Conservation (phyloP, 1,140 invertebrate genomes). For the Acyrthosiphon pisum region DNA sequence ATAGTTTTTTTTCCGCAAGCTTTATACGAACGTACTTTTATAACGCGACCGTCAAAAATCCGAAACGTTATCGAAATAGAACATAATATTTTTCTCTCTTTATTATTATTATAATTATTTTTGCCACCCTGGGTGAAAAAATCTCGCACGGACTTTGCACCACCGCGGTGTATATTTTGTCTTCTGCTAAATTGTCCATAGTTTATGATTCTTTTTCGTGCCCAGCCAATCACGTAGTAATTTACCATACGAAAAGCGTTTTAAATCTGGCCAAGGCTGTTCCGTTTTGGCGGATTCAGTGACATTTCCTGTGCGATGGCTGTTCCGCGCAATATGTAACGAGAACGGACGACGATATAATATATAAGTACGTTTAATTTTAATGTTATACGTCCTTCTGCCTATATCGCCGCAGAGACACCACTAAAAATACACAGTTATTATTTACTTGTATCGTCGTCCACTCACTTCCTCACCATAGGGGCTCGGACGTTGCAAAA, state of each 20-base stretch:
- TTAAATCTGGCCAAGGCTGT: slow-evolving; percentile 11
- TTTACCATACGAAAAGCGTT: background rate
- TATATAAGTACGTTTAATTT: background rate
- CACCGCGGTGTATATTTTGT: background rate
- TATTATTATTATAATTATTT: background rate
- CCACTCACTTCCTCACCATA: background rate
- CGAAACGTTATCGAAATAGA: slow-evolving; percentile 30
- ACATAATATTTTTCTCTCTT: background rate
- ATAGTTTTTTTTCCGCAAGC: background rate
- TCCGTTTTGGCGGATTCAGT: slow-evolving; percentile 16
- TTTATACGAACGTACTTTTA: background rate
- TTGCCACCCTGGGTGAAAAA: background rate
- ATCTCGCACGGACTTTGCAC: background rate
- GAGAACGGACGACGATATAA: background rate
- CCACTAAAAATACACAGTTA: slow-evolving; percentile 25
- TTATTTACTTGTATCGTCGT: background rate
- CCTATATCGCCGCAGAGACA: background rate
- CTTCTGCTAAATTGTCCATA: background rate
- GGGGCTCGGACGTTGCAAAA: background rate
- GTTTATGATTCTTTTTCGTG: background rate
- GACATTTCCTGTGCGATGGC: background rate
- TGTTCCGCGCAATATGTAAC: background rate
- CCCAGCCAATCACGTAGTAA: background rate
- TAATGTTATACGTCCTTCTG: background rate
- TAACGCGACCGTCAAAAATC: slow-evolving; percentile 24